Conservation (phyloP, 2,113 vertebrate species). For the Herpetotheres cachinnans region DNA sequence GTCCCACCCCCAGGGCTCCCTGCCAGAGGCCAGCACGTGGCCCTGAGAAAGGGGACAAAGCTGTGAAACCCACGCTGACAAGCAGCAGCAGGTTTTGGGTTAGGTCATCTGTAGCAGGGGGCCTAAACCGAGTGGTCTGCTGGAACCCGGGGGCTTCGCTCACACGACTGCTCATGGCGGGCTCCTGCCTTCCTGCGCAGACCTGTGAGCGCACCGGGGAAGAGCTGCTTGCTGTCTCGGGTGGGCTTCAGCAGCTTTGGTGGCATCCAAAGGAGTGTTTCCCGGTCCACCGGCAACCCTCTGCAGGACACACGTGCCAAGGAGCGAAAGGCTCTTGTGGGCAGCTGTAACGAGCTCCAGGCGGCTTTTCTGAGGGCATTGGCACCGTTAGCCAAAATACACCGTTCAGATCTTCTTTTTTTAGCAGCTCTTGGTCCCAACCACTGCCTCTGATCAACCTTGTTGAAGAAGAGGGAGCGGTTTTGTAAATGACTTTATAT, state of each 20-base stretch:
- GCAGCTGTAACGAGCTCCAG: neutral
- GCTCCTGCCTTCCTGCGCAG: neutral
- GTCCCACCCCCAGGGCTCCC: neutral
- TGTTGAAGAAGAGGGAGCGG: neutral
- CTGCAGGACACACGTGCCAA: neutral
- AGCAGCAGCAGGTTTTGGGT: fast-evolving
- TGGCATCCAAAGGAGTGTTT: neutral
- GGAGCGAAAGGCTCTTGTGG: neutral
- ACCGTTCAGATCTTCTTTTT: neutral
- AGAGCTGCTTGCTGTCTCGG: neutral
- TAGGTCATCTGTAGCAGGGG: neutral
- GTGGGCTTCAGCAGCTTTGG: neutral
- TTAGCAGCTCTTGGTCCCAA: neutral
- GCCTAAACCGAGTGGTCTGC: too few species aligned
- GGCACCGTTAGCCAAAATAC: neutral
- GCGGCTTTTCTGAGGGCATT: neutral
- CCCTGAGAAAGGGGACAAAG: neutral
- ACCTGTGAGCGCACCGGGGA: neutral
- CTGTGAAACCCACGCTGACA: neutral
- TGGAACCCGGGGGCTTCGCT: fast-evolving
- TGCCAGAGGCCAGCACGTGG: neutral
- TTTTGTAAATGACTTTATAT: neutral
- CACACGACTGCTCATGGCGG: neutral
- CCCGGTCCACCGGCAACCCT: neutral
- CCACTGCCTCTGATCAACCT: neutral